Base-by-base conservation (phyloP, 1,140 invertebrate species). In the Eubasilissa regina region DNA sequence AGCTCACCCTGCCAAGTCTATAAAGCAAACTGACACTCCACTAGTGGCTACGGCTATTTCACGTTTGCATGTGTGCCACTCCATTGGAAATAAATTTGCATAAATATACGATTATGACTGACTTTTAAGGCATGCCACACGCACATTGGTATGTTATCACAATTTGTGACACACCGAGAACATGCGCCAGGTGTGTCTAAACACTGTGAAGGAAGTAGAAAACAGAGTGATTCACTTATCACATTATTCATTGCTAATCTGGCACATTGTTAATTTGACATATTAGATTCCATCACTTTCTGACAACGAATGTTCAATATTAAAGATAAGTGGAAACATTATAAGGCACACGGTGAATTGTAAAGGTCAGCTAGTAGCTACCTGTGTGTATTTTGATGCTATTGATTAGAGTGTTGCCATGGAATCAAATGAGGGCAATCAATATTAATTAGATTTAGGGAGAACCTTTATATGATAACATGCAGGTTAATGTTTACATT, bases 1-100 rank as follows among this genome's bases (percentile, higher is more conserved):
- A n/a, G 44, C 55, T 70, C 3, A 19, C 55, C 47, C n/a, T 81
- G 80, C 80, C 80, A 81, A 81, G 62, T 81, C 7, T 60, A 62
- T 75, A 48, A 70, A 17, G 17, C 17, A n/a, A 17, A 70, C 62
- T 73, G 21, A 53, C 21, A 51, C 25, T 1, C 8, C 17, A 51
- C 21, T 73, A 15, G 9, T 11, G 21, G 48, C 15, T 66, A 47
- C 62, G 48, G 15, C 25, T 72, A 72, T 47, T 43, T 45, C 44
- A 70, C 13, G 44, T 44, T 70, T n/a, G 48, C 60, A 58, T 75
- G 72, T 73, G 72, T 74, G 60, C 21, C 66, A 19, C 15, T 35
- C 25, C 66, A 19, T 17, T 66, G 79, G 44, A 75, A 45, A 62
- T 47, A 1, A 78, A 81, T 81, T 81, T 75, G 64, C 72, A 72